These are phyloP conservation scores for Metaphire vulgaris DNA, from an alignment of 1,140 invertebrate species.

Conservation along the genomic window DNA sequence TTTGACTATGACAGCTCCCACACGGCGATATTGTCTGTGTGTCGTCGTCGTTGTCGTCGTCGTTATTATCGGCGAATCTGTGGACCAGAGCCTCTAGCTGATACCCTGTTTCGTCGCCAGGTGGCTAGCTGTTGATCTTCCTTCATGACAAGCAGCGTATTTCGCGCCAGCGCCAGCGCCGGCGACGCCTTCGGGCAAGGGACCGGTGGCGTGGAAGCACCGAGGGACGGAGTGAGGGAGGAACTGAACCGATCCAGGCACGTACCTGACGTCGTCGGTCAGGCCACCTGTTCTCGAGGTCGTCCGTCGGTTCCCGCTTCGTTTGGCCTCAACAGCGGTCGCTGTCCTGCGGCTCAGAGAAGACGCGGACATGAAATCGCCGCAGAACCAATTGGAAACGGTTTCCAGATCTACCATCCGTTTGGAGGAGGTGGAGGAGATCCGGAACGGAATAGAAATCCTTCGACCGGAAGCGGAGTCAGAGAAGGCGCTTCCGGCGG, in stretches of 20 bases:
- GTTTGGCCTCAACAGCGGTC: background rate
- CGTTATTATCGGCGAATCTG: background rate
- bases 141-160: too few relatives aligned
- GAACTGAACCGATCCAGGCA: too few relatives aligned
- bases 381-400: background rate
- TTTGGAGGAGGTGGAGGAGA: too few relatives aligned
- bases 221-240: background rate
- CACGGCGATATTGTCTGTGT: background rate
- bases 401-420: background rate
- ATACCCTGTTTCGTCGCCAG: background rate
- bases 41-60: background rate
- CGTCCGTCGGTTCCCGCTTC: background rate
- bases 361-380: background rate
- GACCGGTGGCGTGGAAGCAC: background rate
- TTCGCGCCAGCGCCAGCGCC: too few relatives aligned
- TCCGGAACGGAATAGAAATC: too few relatives aligned
- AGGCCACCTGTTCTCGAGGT: background rate
- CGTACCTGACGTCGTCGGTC: background rate
- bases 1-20: too few relatives aligned
- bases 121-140: background rate
- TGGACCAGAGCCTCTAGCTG: background rate
- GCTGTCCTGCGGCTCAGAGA: too few relatives aligned
- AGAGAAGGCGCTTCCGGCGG: too few relatives aligned
- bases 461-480: too few relatives aligned
- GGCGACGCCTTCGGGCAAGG: background rate